A percentile compares a stretch with the other conserved stretches of the same genome.
Evolutionary conservation across 2,113 vertebrate species (phyloP).

Genomic region (Lepus americanus): DNA sequence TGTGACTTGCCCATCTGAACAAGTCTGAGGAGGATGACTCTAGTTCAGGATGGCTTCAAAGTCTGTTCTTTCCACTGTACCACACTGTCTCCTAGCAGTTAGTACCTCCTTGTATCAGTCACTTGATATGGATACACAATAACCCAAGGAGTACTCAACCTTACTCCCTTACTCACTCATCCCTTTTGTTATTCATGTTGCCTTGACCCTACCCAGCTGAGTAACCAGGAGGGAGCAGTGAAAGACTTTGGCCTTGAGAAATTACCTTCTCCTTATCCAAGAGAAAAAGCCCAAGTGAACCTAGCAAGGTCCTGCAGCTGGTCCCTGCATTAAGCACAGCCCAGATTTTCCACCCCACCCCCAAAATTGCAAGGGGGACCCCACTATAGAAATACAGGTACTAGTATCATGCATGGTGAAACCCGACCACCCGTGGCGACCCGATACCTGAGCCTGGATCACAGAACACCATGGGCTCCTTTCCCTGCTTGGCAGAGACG

Average conservation of each 20-base stretch:
- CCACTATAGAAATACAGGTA: background rate
- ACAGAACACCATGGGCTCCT: background rate
- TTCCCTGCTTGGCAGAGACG: background rate
- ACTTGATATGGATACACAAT: background rate
- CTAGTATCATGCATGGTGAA: background rate
- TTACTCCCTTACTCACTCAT: background rate
- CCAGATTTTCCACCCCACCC: background rate
- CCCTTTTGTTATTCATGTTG: background rate
- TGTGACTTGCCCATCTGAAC: background rate
- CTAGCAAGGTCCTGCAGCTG: background rate
- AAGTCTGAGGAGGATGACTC: background rate
- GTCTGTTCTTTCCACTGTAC: background rate
- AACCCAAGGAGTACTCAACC: background rate
- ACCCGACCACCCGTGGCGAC: background rate
- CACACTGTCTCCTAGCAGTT: background rate
- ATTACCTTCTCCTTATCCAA: background rate
- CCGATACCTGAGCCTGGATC: background rate
- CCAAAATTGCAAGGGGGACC: background rate
- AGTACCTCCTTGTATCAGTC: background rate
- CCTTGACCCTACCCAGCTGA: background rate
- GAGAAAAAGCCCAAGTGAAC: background rate
- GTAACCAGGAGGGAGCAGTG: background rate
- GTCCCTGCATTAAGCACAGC: background rate
- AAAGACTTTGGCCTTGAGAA: conserved; percentile 13
- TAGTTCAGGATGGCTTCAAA: background rate